Evolutionary conservation across 2,888 invertebrate genomes (phyloP), one percentile per base, ranked within the genome.

Genomic region (Tillus elongatus): DNA sequence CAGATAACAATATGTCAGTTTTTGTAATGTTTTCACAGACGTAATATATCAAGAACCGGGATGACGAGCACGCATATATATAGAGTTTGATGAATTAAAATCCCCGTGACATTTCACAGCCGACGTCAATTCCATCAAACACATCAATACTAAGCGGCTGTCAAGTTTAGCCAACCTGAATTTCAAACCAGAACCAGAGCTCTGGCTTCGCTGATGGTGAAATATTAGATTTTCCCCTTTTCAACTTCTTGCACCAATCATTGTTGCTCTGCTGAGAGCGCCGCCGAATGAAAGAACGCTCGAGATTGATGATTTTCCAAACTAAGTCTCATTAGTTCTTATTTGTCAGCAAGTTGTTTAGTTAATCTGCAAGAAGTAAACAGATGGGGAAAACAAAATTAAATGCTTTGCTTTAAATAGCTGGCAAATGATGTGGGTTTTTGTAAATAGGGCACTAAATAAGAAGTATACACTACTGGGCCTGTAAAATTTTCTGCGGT

Each of bases 51-150:
- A n/a, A n/a, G n/a, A n/a, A n/a, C n/a, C n/a, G n/a, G n/a, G n/a
- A n/a, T n/a, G n/a, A n/a, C n/a, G n/a, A n/a, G n/a, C n/a, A n/a
- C n/a, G n/a, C n/a, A n/a, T n/a, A n/a, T n/a, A n/a, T n/a, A n/a
- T n/a, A n/a, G n/a, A n/a, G n/a, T n/a, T 8, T 32, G 32, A 32
- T 32, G 32, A 14, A 32, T 32, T 32, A 13, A 12, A 32, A 12
- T 14, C 32, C 15, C 32, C 15, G 13, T 32, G 32, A 32, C 32
- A 32, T 12, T 13, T 13, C 13, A 10, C 12, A 14, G 11, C 32
- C 12, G 13, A 32, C 32, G 32, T 32, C 32, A 32, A 32, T 8
- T 14, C 32, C 32, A 14, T 32, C 32, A 32, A 32, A 8, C 15
- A 4, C 32, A 13, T 13, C 32, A 29, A 29, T 29, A 4, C 30